These are phyloP conservation scores for Brachionus koreanus DNA, from an alignment of 1,140 invertebrate species.

Conservation along the genomic window DNA sequence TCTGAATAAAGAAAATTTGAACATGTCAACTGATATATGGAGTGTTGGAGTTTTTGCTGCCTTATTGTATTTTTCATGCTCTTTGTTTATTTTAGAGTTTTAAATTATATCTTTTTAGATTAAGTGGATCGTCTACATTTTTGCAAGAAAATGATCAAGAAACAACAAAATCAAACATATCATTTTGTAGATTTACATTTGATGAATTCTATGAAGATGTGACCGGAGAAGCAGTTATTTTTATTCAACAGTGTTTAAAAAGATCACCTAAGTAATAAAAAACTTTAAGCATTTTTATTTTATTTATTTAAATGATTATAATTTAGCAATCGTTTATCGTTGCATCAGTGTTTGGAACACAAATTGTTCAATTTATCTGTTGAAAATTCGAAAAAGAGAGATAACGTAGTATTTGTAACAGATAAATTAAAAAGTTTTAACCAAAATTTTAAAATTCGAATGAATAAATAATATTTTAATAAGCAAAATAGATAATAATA, in stretches of 20 bases:
- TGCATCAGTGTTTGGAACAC: slow-evolving; percentile 89
- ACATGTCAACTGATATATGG: slow-evolving; percentile 90
- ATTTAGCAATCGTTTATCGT: slow-evolving; percentile 78
- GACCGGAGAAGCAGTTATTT: slow-evolving; percentile 85
- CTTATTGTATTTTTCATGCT: slow-evolving; percentile 66
- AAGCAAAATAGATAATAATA: too few relatives aligned
- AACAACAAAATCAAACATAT: slow-evolving; percentile 84
- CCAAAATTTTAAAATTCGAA: slow-evolving; percentile 30
- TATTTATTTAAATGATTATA: slow-evolving; percentile 49
- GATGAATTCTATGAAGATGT: slow-evolving; percentile 89
- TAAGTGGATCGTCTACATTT: slow-evolving; percentile 90
- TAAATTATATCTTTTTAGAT: slow-evolving; percentile 52
- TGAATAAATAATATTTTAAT: background rate
- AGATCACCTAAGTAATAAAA: slow-evolving; percentile 73
- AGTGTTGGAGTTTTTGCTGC: slow-evolving; percentile 85
- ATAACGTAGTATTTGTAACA: slow-evolving; percentile 30
- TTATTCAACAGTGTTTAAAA: slow-evolving; percentile 91
- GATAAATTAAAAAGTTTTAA: slow-evolving; percentile 43
- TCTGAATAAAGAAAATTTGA: slow-evolving; percentile 71
- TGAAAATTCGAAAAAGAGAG: background rate
- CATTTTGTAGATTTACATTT: slow-evolving; percentile 85
- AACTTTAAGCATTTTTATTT: background rate
- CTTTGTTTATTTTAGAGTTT: background rate
- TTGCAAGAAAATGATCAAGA: slow-evolving; percentile 68
- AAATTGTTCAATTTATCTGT: slow-evolving; percentile 72